Base-by-base conservation (phyloP, 2,888 invertebrate genomes). In the Yponomeuta malinellus region DNA sequence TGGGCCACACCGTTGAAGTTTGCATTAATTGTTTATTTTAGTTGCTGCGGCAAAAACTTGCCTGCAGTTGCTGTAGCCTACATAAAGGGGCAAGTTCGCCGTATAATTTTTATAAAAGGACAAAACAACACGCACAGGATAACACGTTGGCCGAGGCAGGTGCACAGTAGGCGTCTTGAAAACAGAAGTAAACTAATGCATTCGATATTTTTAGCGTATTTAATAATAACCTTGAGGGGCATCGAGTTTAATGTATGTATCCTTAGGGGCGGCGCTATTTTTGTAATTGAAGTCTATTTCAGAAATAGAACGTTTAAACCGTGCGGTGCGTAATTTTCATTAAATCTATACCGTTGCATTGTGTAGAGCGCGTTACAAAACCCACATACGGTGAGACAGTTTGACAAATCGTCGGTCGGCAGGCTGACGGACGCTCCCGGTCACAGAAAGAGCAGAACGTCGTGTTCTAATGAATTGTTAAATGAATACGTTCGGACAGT, bases 331-430 rank as follows among this genome's bases (percentile, higher is more conserved):
- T 79, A 79, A 80, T 80, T 81, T 81, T 83, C 77, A 82, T 81
- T 80, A 85, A 86, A 86, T 83, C 81, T 82, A 15, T 59, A 70
- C 70, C 79, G 79, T 80, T 80, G 87, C 81, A 83, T 85, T 88
- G 87, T 84, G 83, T 84, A 83, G 83, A 88, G 81, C 78, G 78
- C 76, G 82, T 89, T 89, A 84, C 88, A 86, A 88, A 88, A 87
- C 81, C 75, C 75, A 73, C 78, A 79, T 84, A 86, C 84, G 84
- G 83, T 84, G 83, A 80, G 74, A 71, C 70, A 63, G 70, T 70
- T 72, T 71, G 83, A 88, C 85, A 86, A 88, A 88, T 84, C 82
- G 82, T 80, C 80, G 76, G 80, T 75, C 78, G 78, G 78, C 76
- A 75, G 74, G 77, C 78, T 48, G n/a, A 15, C 10, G 65, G 31